Percentiles rank a stretch among this genome's conserved stretches.
phyloP scores from a whole-genome alignment of 2,797 vertebrate genomes.

The Pangasius krempfi region DNA sequence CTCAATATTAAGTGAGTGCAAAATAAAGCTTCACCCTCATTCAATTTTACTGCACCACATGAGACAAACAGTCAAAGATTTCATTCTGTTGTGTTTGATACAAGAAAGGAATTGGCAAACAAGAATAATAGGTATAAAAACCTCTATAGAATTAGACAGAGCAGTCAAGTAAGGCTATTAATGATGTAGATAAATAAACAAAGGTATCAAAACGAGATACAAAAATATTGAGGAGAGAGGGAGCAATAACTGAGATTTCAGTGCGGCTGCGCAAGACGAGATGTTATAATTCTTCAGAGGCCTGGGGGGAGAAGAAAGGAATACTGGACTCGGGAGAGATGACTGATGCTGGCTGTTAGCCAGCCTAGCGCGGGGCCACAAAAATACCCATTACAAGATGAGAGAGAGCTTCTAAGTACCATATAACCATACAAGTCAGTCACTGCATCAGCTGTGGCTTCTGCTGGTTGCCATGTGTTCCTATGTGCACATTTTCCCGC shows the following conservation, averaged over 20 bases:
- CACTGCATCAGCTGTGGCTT: slow-evolving; percentile 31
- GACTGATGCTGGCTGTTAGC: slow-evolving; percentile 43
- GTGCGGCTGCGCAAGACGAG: slow-evolving; percentile 9
- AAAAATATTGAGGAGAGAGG: slow-evolving; percentile 23
- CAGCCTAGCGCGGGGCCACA: slow-evolving; percentile 40
- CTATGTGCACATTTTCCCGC: background rate
- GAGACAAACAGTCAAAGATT: slow-evolving; percentile 36
- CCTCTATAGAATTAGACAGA: slow-evolving; percentile 26
- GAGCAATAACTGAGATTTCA: slow-evolving; percentile 32
- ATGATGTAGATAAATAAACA: slow-evolving; percentile 21
- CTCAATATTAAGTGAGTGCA: slow-evolving; percentile 21
- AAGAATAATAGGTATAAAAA: slow-evolving; percentile 6
- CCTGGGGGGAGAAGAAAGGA: slow-evolving; percentile 25
- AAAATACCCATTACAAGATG: slow-evolving; percentile 36
- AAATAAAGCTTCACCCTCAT: slow-evolving; percentile 37
- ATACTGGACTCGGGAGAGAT: slow-evolving; percentile 22
- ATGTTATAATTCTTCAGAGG: slow-evolving; percentile 42
- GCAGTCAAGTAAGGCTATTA: background rate
- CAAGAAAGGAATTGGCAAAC: background rate
- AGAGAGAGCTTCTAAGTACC: slow-evolving; percentile 51
- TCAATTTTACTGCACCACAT: background rate
- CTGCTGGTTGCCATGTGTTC: slow-evolving; percentile 10
- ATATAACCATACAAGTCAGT: slow-evolving; percentile 46
- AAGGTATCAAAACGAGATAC: slow-evolving; percentile 26
- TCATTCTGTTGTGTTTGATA: slow-evolving; percentile 6